Conservation (phyloP, 1,140 invertebrate genomes). For the Hesperophylax magnus region DNA sequence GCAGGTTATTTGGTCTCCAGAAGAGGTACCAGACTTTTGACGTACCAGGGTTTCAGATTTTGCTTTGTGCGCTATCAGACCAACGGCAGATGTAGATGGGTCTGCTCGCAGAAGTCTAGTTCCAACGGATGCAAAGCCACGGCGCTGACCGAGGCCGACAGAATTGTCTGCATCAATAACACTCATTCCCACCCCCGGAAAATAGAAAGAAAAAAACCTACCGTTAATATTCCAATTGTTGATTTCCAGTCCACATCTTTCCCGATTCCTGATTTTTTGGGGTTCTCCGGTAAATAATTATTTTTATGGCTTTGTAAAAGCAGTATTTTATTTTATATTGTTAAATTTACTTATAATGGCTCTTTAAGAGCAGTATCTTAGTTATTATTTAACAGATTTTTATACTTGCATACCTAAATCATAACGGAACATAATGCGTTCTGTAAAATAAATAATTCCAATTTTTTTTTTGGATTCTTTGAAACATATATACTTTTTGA, state of each 20-base stretch:
- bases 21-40: constrained; percentile 35
- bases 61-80: constrained; percentile 16
- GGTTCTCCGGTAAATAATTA: constrained; percentile 2
- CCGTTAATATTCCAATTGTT: constrained; percentile 38
- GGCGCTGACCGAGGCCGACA: neutral
- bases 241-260: constrained; percentile 20
- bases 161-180: constrained; percentile 22
- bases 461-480: too few species aligned
- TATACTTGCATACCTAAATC: too few species aligned
- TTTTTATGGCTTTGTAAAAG: too few species aligned
- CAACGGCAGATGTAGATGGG: constrained; percentile 20
- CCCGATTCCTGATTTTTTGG: constrained; percentile 22
- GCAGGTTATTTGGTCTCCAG: constrained; percentile 29
- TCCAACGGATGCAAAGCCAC: constrained; percentile 35
- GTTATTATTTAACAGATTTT: too few species aligned
- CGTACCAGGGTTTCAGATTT: constrained; percentile 38
- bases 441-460: too few species aligned
- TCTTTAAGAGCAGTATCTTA: too few species aligned
- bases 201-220: constrained; percentile 8
- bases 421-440: too few species aligned
- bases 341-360: too few species aligned
- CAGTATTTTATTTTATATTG: too few species aligned
- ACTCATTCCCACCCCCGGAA: constrained; percentile 27
- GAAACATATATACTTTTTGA: too few species aligned
- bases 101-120: constrained; percentile 34